Evolutionary conservation across 2,888 invertebrate genomes (phyloP), one percentile per base, ranked within the genome.

Genomic region (Acronicta alni): DNA sequence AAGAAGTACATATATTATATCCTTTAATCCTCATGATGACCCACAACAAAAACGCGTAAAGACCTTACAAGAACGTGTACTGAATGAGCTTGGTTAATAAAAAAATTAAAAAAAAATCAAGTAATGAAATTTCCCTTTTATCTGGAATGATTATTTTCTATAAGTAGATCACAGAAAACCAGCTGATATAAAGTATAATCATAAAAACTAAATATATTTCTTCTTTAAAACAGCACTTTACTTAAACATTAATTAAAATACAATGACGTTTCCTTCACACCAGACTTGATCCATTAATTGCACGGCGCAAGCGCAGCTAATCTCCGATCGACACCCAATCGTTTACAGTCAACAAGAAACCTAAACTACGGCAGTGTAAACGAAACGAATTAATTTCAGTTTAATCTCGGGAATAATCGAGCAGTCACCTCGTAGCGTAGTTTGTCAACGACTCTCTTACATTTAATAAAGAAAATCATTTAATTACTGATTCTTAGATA

Each of bases 401-500:
- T 57, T 76, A 70, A 73, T 76, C 76, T 72, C 15, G 20, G 26
- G 48, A 60, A 73, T 64, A 62, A 71, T 74, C 72, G 67, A 67
- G 67, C 58, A 57, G 59, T 62, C 67, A 60, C 67, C 59, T 60
- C 60, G n/a, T 42, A 32, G 45, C 65, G 66, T 67, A 80, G 78
- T 83, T 82, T 82, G 81, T 83, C 81, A 78, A 74, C 68, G 69
- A 67, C 67, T 63, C 61, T 23, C 51, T 46, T 56, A 62, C 62
- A 58, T 46, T 61, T 57, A 60, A 53, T 68, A 66, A 73, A 74
- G 74, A 71, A 72, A 72, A 77, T 74, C 61, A 66, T 79, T 81
- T 82, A 79, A 83, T 81, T 84, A 80, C 71, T 65, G 83, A 83
- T 81, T 56, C 51, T 62, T 42, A 67, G 60, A 77, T 77, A 74